Base-by-base conservation (phyloP, 2,113 vertebrate species). In the Arenaria interpres region DNA sequence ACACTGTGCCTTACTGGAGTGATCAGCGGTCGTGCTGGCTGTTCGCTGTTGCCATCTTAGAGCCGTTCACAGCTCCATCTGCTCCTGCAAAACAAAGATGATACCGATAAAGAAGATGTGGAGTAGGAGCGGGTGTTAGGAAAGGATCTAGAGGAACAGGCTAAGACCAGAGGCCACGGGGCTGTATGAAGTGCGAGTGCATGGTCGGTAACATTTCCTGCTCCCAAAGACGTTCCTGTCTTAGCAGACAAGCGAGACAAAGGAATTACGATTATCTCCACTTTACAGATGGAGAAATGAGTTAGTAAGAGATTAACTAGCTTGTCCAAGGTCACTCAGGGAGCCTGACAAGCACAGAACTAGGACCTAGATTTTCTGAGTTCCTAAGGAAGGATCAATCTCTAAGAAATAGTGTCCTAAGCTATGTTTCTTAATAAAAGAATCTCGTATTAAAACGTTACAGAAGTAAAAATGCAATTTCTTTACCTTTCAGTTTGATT, bases 401-500 rank as follows among this genome's bases (percentile, higher is more conserved):
- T 87, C 71, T 79, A 76, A 88, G 78, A 92, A 93, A 90, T 12
- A 77, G 84, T 89, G 69, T 84, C 67, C 56, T 86, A 72, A 82
- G 14, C 86, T 86, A 64, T 86, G 83, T 93, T 97, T 97, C 95
- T 97, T 96, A 96, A 97, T 90, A 95, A 82, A 94, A 94, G 46
- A 90, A 69, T 82, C 59, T 91, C 3, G 0, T 95, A 96, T 97
- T 97, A 97, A 97, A 97, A 97, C 9, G 5, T 97, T 97, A 88
- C 54, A 90, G 45, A 97, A 95, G 75, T 91, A 93, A 96, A 96
- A 96, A 96, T 94, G 78, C 94, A 97, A 96, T 97, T 96, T 97
- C 92, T 90, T 95, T 97, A 86, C 94, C 96, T 96, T 96, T 97
- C 96, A 93, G 62, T 96, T 96, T 97, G 96, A 97, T 96, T 88